These are phyloP conservation scores for Smittia aterrima DNA, from an alignment of 2,888 invertebrate genomes.

Conservation along the genomic window DNA sequence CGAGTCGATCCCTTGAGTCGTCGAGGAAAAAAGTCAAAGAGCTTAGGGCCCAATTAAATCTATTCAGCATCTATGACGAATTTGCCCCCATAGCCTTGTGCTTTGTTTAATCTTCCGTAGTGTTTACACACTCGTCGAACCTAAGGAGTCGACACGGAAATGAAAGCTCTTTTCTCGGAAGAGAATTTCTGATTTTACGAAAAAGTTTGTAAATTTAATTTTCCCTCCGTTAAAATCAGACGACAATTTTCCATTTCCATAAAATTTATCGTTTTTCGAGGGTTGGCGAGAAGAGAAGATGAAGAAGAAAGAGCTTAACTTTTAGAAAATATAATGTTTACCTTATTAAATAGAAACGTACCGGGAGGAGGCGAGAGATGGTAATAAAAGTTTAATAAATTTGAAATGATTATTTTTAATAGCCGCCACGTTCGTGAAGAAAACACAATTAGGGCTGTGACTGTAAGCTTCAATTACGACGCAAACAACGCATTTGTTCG, in stretches of 20 bases:
- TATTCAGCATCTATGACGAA: too few relatives aligned
- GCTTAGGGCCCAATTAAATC: too few relatives aligned
- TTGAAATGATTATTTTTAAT: slow-evolving; percentile 17
- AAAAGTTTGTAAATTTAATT: slow-evolving; percentile 19
- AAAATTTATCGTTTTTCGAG: background rate
- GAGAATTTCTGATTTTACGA: background rate
- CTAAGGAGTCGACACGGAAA: background rate
- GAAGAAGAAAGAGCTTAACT: background rate
- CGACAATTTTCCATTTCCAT: slow-evolving; percentile 1
- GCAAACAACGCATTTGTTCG: background rate
- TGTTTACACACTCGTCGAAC: background rate
- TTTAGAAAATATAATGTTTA: background rate
- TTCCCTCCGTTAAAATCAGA: background rate
- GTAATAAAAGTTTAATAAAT: slow-evolving; percentile 22
- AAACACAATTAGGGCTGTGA: background rate
- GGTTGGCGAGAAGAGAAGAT: background rate
- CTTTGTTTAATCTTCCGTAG: too few relatives aligned
- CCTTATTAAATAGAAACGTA: slow-evolving; percentile 1
- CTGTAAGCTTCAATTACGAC: background rate
- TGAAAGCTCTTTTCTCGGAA: background rate
- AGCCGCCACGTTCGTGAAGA: background rate
- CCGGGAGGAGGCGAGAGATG: background rate
- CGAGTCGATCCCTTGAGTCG: too few relatives aligned
- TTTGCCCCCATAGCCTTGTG: too few relatives aligned
- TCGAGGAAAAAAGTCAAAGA: too few relatives aligned